A percentile compares a stretch with the other conserved stretches of the same genome.
Conservation (phyloP, 2,113 vertebrate species). For the Rafetus swinhoei region DNA sequence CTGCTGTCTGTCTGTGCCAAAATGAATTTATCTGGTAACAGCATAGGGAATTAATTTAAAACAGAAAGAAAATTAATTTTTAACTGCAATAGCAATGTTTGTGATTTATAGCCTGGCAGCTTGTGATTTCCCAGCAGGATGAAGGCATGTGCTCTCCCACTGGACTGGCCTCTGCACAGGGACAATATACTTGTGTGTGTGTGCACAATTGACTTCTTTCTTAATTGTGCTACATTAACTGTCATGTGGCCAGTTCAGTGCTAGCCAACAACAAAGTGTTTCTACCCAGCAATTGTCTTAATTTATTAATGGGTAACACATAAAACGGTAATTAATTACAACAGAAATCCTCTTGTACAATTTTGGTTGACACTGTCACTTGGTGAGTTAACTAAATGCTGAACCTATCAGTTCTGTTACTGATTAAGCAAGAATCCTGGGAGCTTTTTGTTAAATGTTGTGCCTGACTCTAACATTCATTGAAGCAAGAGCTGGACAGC, state of each 20-base stretch:
- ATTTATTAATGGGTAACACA: constrained; percentile 37
- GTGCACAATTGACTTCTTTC: not conserved
- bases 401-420: not conserved
- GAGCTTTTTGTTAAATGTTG: not conserved
- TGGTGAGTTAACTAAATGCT: constrained; percentile 60
- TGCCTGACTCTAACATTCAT: not conserved
- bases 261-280: not conserved
- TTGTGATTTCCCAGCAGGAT: not conserved
- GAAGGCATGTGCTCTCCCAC: not conserved
- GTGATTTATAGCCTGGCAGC: not conserved
- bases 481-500: not conserved
- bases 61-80: not conserved
- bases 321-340: constrained; percentile 58
- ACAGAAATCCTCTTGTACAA: not conserved
- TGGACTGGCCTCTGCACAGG: not conserved
- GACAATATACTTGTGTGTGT: not conserved
- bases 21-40: not conserved
- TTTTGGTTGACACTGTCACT: not conserved
- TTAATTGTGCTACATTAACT: not conserved
- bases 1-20: not conserved
- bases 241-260: not conserved
- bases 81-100: not conserved
- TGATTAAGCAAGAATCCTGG: not conserved
- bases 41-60: not conserved
- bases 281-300: constrained; percentile 49